These are phyloP conservation scores for Perithous albicinctus DNA, from an alignment of 2,888 invertebrate species.

Conservation along the genomic window DNA sequence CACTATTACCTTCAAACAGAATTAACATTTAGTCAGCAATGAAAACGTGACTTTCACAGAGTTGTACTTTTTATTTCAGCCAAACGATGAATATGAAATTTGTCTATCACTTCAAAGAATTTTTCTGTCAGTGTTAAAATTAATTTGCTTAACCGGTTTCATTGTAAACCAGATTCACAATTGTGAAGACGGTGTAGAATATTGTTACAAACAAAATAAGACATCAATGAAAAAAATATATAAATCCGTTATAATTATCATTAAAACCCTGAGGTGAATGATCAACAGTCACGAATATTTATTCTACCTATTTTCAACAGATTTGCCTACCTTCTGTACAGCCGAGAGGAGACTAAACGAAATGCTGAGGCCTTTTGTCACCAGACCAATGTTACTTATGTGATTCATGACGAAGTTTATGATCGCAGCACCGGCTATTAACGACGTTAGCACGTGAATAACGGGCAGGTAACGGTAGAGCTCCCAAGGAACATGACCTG, in stretches of 20 bases:
- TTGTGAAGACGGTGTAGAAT: no score
- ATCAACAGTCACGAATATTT: background rate
- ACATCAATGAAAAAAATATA: no score
- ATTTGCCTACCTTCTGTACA: slow-evolving; percentile 55
- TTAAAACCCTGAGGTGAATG: no score
- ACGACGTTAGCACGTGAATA: slow-evolving; percentile 20
- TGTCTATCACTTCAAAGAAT: no score
- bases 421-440: slow-evolving; percentile 31
- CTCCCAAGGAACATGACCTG: slow-evolving; percentile 40
- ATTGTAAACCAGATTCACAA: no score
- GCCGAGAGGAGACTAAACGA: slow-evolving; percentile 53
- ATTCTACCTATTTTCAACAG: background rate
- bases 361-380: slow-evolving; percentile 58
- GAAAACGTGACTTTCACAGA: no score
- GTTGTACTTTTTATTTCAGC: no score
- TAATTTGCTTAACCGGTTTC: no score
- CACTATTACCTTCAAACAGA: slow-evolving; percentile 21
- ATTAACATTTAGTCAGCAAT: background rate
- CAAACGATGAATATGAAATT: no score
- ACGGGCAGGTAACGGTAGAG: slow-evolving; percentile 12
- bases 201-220: no score
- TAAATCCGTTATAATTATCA: no score
- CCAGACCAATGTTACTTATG: slow-evolving; percentile 48
- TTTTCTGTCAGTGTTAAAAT: no score
- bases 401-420: slow-evolving; percentile 54